Conservation (phyloP, 1,140 invertebrate species). For the Ylistrum balloti region DNA sequence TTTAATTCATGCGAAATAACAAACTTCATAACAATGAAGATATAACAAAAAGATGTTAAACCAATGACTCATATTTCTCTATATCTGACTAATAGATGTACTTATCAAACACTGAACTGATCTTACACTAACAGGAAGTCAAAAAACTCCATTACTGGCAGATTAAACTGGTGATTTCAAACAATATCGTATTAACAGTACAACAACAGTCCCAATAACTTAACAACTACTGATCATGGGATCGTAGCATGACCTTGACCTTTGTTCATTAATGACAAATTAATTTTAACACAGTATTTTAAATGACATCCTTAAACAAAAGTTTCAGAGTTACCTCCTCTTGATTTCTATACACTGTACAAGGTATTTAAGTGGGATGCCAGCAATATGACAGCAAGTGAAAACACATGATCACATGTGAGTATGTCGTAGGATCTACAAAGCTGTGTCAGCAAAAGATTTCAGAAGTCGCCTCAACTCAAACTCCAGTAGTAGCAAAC, state of each 20-base stretch:
- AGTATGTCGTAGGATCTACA: neutral
- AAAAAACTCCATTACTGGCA: too few relatives aligned
- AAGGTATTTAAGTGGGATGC: too few relatives aligned
- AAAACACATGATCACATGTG: too few relatives aligned
- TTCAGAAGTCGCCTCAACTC: conserved; percentile 5
- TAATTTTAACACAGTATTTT: neutral
- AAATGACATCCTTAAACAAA: neutral
- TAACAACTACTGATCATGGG: neutral
- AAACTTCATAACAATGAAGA: neutral
- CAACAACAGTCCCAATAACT: neutral
- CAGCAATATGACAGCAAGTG: too few relatives aligned
- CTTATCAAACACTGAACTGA: too few relatives aligned
- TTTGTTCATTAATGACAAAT: neutral
- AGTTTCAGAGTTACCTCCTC: neutral
- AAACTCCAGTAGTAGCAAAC: neutral
- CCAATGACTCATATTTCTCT: neutral
- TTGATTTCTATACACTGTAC: too few relatives aligned
- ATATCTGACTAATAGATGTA: neutral
- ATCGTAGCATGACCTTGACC: neutral
- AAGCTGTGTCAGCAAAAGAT: neutral
- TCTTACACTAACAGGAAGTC: too few relatives aligned
- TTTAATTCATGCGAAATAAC: neutral
- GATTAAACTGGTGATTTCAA: too few relatives aligned
- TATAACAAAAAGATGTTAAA: neutral
- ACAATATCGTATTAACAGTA: neutral